phyloP scores from a whole-genome alignment of 2,888 invertebrate genomes.

The Pandemis heparana region DNA sequence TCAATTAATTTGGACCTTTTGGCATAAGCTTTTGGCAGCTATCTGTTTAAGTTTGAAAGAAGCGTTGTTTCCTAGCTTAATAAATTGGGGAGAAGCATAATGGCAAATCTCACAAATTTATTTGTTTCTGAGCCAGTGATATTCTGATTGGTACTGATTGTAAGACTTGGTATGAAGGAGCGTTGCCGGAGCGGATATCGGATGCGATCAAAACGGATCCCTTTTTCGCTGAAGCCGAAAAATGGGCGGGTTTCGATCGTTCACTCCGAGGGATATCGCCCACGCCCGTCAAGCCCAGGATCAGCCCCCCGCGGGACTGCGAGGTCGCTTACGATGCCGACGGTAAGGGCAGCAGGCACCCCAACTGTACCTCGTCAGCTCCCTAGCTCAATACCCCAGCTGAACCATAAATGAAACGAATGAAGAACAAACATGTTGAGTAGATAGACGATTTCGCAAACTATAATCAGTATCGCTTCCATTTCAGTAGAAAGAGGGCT shows the following conservation, averaged over 20 bases:
- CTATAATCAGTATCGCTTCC: constrained; percentile 27
- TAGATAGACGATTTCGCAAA: constrained; percentile 26
- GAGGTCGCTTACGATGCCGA: constrained; percentile 91
- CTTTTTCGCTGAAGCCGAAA: constrained; percentile 83
- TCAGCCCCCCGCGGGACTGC: constrained; percentile 88
- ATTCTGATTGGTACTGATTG: constrained; percentile 67
- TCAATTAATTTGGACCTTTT: constrained; percentile 4
- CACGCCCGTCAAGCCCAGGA: constrained; percentile 90
- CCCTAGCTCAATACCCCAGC: constrained; percentile 49
- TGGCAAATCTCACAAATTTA: neutral
- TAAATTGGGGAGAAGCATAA: neutral
- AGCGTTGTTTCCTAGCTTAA: neutral
- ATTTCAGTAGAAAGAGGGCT: constrained; percentile 38
- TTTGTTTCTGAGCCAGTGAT: constrained; percentile 39
- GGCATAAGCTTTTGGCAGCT: constrained; percentile 15
- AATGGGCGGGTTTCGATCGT: constrained; percentile 85
- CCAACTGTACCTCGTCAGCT: constrained; percentile 74
- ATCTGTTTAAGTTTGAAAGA: constrained; percentile 2
- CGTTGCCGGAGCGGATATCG: constrained; percentile 77
- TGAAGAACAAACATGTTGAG: constrained; percentile 14
- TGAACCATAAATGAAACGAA: neutral
- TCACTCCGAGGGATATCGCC: constrained; percentile 87
- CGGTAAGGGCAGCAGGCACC: constrained; percentile 87
- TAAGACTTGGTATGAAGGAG: constrained; percentile 82
- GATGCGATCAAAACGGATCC: constrained; percentile 81